Evolutionary conservation across 2,888 invertebrate genomes (phyloP).

Genomic region (Nomada flava): DNA sequence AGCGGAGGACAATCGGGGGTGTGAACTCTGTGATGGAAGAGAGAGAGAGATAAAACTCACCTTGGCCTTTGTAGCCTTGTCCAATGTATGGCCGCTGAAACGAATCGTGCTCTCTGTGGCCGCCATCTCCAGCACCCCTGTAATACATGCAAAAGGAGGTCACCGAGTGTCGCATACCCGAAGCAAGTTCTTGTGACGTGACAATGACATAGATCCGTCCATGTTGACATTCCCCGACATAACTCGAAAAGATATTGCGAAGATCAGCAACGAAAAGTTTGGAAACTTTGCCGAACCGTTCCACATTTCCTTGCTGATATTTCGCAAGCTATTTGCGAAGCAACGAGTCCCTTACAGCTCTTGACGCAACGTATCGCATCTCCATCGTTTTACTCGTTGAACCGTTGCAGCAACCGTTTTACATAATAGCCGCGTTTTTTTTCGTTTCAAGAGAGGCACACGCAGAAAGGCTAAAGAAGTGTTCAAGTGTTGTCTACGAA

Average conservation of each 20-base stretch:
- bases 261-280: not conserved
- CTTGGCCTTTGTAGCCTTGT: conserved; percentile 99
- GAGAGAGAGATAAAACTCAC: conserved; percentile 78
- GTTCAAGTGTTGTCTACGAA: too few species aligned
- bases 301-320: too few species aligned
- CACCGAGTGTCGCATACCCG: conserved; percentile 53
- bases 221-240: conserved; percentile 15
- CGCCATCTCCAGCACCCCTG: conserved; percentile 94
- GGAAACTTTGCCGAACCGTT: not conserved
- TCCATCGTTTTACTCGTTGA: too few species aligned
- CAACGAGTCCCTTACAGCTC: not conserved
- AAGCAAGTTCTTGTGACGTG: conserved; percentile 38
- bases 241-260: conserved; percentile 2
- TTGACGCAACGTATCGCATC: too few species aligned
- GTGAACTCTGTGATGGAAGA: not conserved
- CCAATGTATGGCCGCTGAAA: conserved; percentile 98
- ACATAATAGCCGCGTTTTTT: too few species aligned
- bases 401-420: too few species aligned
- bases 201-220: conserved; percentile 52
- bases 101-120: conserved; percentile 93
- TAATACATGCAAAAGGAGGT: conserved; percentile 79
- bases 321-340: not conserved
- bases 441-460: too few species aligned
- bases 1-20: not conserved
- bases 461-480: too few species aligned